phyloP scores from a whole-genome alignment of 2,888 invertebrate species.

The Euclidia mi region DNA sequence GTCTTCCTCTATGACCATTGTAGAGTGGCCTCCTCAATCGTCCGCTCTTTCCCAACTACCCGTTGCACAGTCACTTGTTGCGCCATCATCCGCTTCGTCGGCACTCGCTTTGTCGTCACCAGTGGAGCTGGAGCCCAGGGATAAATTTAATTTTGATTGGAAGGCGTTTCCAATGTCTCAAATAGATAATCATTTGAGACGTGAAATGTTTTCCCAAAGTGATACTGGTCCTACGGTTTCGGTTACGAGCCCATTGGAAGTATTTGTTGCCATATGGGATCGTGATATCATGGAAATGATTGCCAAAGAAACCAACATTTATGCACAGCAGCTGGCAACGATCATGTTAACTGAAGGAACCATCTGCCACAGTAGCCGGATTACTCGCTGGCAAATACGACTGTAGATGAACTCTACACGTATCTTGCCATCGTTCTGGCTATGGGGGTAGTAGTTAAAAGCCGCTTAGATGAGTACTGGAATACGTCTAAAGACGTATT shows the following conservation, averaged over 20 bases:
- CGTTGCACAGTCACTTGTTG: no score
- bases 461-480: slow-evolving; percentile 49
- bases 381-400: slow-evolving; percentile 27
- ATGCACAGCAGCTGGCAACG: slow-evolving; percentile 45
- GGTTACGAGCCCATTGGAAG: slow-evolving; percentile 37
- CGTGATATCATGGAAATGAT: slow-evolving; percentile 7
- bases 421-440: slow-evolving; percentile 48
- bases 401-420: slow-evolving; percentile 32
- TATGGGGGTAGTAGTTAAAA: slow-evolving; percentile 47
- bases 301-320: slow-evolving; percentile 37
- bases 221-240: not conserved
- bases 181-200: no score
- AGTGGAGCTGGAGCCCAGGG: no score
- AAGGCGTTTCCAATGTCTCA: no score
- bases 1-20: no score
- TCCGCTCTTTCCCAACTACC: no score
- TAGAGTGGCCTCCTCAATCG: no score
- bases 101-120: no score
- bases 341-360: no score
- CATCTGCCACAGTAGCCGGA: slow-evolving; percentile 20
- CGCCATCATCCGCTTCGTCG: no score
- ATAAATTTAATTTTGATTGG: no score
- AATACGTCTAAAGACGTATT: slow-evolving; percentile 32
- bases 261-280: slow-evolving; percentile 55
- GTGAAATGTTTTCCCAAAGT: no score